phyloP scores from a whole-genome alignment of 1,140 invertebrate genomes.

The Nasonia longicornis region DNA sequence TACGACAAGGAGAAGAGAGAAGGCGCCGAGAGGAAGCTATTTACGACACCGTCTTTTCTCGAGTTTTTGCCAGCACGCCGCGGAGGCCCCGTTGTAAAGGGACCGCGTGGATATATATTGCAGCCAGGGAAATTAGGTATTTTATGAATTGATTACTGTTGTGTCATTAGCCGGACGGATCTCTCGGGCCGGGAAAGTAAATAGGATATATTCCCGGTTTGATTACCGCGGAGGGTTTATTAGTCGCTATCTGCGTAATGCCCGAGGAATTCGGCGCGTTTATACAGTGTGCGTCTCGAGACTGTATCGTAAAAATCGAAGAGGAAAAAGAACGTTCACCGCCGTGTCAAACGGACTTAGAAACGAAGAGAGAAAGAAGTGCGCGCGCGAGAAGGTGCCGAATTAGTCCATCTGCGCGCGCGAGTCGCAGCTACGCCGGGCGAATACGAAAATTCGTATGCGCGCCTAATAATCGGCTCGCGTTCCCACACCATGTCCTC shows the following conservation, averaged over 20 bases:
- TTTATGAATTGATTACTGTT: background rate
- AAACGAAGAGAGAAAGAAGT: background rate
- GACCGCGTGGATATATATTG: no score
- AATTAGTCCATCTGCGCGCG: constrained; percentile 43
- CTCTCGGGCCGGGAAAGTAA: background rate
- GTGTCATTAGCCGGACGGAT: background rate
- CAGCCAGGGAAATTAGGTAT: background rate
- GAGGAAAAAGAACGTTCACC: background rate
- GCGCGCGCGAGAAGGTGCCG: background rate
- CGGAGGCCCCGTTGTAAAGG: background rate
- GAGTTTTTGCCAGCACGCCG: background rate
- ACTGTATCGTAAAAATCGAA: background rate
- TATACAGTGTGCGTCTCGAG: background rate
- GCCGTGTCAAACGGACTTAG: background rate
- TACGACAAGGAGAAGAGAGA: background rate
- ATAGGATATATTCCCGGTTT: background rate
- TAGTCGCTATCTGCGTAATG: background rate
- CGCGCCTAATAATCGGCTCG: constrained; percentile 63
- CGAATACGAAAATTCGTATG: constrained; percentile 66
- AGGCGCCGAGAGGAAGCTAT: background rate
- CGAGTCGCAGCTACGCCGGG: constrained; percentile 52
- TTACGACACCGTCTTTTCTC: background rate
- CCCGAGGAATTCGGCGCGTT: background rate
- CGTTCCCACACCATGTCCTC: constrained; percentile 65
- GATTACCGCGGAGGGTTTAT: background rate